phyloP scores from a whole-genome alignment of 2,888 invertebrate species.

The Dynastes grantii region DNA sequence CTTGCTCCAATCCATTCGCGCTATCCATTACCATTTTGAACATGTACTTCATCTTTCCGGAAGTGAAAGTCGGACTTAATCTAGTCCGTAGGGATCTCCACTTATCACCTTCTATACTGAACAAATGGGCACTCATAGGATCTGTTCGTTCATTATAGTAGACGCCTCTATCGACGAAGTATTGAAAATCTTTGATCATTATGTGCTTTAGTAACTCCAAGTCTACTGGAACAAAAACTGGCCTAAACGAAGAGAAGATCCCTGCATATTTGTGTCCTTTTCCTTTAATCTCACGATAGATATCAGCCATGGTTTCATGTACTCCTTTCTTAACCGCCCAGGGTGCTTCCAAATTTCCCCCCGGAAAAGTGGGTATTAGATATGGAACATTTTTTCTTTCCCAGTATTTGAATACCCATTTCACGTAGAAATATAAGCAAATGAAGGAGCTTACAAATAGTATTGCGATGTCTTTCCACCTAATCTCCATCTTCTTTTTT shows the following conservation, averaged over 20 bases:
- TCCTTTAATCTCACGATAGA: conserved; percentile 30
- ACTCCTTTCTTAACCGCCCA: background rate
- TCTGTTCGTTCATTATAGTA: conserved; percentile 63
- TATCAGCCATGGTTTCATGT: background rate
- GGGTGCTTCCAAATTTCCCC: conserved; percentile 19
- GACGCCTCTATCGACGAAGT: conserved; percentile 27
- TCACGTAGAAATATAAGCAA: conserved; percentile 1
- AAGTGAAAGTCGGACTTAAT: conserved; percentile 55
- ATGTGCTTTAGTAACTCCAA: conserved; percentile 26
- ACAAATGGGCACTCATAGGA: conserved; percentile 74
- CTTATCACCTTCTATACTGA: conserved; percentile 72
- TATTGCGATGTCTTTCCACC: background rate
- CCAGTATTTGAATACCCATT: conserved; percentile 40
- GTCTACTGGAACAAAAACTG: conserved; percentile 34
- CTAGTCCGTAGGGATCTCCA: conserved; percentile 72
- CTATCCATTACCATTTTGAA: conserved; percentile 41
- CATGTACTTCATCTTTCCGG: conserved; percentile 53
- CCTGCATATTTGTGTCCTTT: conserved; percentile 35
- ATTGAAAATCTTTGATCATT: conserved; percentile 37
- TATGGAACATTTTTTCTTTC: conserved; percentile 25
- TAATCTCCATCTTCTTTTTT: background rate
- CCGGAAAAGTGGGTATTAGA: background rate
- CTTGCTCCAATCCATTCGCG: conserved; percentile 11
- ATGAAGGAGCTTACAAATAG: background rate
- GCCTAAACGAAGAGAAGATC: background rate